phyloP scores from a whole-genome alignment of 2,797 vertebrate genomes.

The Lagodon rhomboides region DNA sequence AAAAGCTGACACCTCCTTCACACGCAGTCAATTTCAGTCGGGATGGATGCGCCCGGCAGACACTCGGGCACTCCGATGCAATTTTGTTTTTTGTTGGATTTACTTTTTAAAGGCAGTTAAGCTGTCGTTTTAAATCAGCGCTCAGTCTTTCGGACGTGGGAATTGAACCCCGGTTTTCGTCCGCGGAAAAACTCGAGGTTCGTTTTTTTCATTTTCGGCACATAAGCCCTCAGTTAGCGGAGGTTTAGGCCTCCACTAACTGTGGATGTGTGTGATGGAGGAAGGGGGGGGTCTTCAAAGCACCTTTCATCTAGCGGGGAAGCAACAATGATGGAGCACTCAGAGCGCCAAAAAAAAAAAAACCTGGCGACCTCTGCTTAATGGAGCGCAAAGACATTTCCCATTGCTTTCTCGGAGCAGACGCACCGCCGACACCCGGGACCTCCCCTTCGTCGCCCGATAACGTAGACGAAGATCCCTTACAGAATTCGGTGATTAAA shows the following conservation, averaged over 20 bases:
- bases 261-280: constrained; percentile 31
- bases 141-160: neutral
- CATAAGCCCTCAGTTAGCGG: constrained; percentile 20
- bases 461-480: neutral
- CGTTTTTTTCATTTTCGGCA: constrained; percentile 10
- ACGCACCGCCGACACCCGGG: constrained; percentile 40
- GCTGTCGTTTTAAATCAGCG: constrained; percentile 11
- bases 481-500: neutral
- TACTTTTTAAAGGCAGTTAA: constrained; percentile 17
- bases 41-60: constrained; percentile 57
- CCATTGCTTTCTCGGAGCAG: constrained; percentile 62
- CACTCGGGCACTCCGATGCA: constrained; percentile 18
- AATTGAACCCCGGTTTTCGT: neutral
- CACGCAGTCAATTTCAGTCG: constrained; percentile 57
- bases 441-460: constrained; percentile 21
- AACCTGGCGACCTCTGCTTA: constrained; percentile 78
- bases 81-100: constrained; percentile 16
- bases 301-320: constrained; percentile 74
- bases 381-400: constrained; percentile 80
- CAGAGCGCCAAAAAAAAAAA: constrained; percentile 31
- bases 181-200: neutral
- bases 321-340: constrained; percentile 78
- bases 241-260: constrained; percentile 19
- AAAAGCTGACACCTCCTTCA: constrained; percentile 71
- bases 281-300: constrained; percentile 65